Evolutionary conservation across 2,797 vertebrate genomes (phyloP), one percentile per base, ranked within the genome.

Genomic region (Heteromormyrus szaboi): DNA sequence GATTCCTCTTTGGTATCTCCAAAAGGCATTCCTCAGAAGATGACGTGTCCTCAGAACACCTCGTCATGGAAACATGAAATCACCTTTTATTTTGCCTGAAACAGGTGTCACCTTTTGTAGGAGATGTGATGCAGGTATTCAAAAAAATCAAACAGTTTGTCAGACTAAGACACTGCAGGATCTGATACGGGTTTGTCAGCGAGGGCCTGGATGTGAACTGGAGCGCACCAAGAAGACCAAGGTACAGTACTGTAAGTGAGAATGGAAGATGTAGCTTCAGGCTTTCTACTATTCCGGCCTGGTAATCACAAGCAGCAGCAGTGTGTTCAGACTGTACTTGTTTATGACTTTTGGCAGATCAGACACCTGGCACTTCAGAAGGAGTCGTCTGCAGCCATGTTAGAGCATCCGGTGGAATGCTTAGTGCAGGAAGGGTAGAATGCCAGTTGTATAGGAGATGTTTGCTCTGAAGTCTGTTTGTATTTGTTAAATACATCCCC

Each of bases 11-110:
- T 51, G 48, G 46, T 85, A 50, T 85, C 48, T 85, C 83, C 81
- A 85, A 85, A 85, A 85, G 22, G 50, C 48, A 85, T 85, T 85
- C 22, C 84, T 85, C 50, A 54, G 84, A 53, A 85, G 48, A 5
- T 0, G 44, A 14, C 33, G 29, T 53, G 17, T 85, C 51, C 48
- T 5, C 12, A 2, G 19, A 85, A 51, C 48, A 12, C 25, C 22
- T 85, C 9, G 29, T 85, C 29, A 37, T 37, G 84, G 50, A 54
- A 54, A 33, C 51, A 53, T 85, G 84, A 17, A 85, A 33, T 54
- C 41, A 19, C 72, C 72, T 79, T 85, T 85, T 14, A 51, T 53
- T 46, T 29, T 22, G 25, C 48, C 44, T 85, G 48, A 85, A 14
- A 29, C 83, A 50, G 46, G 83, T 17, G 50, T 51, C 83, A 85